A percentile compares a stretch with the other conserved stretches of the same genome.
Evolutionary conservation across 2,797 vertebrate species (phyloP).

Genomic region (Peromyscus nudipes): DNA sequence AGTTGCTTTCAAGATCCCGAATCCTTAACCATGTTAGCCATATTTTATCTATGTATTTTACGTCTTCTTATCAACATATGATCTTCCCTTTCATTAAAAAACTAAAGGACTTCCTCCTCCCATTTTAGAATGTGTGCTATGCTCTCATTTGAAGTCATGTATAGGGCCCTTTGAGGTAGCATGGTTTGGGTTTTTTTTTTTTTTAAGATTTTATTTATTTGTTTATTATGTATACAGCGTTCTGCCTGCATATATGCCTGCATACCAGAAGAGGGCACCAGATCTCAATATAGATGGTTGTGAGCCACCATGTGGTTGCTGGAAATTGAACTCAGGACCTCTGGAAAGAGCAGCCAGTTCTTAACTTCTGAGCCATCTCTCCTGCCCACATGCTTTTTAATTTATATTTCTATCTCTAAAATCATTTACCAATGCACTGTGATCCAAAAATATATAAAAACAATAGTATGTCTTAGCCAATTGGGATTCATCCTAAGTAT

Average conservation of each 20-base stretch:
- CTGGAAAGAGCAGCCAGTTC: too few species aligned
- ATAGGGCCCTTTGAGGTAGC: not conserved
- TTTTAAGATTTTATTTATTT: too few species aligned
- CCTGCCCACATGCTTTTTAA: not conserved
- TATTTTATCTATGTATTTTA: not conserved
- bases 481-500: not conserved
- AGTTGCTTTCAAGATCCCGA: not conserved
- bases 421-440: not conserved
- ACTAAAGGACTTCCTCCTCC: not conserved
- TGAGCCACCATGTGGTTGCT: too few species aligned
- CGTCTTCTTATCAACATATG: not conserved
- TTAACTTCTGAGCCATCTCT: too few species aligned
- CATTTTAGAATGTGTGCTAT: not conserved
- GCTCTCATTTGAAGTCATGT: not conserved
- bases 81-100: slow-evolving; percentile 8
- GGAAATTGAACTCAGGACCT: too few species aligned
- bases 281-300: too few species aligned
- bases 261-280: too few species aligned
- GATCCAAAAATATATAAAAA: slow-evolving; percentile 6
- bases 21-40: not conserved
- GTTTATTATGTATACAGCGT: too few species aligned
- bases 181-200: not conserved
- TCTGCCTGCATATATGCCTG: too few species aligned
- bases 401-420: not conserved
- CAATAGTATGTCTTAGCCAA: not conserved